A percentile compares a stretch with the other conserved stretches of the same genome.
Conservation (phyloP, 1,140 invertebrate species). For the Lamellibrachia luymesi region DNA sequence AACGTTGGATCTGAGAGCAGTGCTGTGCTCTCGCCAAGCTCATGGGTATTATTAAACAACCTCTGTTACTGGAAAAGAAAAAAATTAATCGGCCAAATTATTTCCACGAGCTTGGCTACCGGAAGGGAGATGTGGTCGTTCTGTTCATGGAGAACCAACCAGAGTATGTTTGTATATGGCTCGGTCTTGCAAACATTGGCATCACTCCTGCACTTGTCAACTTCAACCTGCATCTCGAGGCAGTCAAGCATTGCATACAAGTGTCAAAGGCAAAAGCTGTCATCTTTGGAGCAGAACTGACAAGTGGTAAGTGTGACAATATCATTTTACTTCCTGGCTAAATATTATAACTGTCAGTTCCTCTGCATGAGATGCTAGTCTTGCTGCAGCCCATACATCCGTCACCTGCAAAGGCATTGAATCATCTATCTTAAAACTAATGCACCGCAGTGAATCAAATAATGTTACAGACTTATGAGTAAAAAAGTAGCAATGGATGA, state of each 20-base stretch:
- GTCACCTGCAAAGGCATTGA: neutral
- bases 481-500: neutral
- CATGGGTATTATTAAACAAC: no score
- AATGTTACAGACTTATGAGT: neutral
- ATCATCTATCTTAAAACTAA: neutral
- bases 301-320: neutral
- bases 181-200: constrained; percentile 83
- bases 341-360: neutral
- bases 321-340: neutral
- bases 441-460: neutral
- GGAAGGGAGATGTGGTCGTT: constrained; percentile 70
- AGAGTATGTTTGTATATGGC: constrained; percentile 84
- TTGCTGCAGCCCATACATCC: no score
- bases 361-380: no score
- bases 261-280: constrained; percentile 79
- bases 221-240: constrained; percentile 73
- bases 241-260: constrained; percentile 78
- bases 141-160: constrained; percentile 80
- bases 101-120: constrained; percentile 46
- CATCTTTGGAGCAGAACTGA: constrained; percentile 66
- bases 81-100: constrained; percentile 61
- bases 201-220: constrained; percentile 85
- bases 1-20: no score
- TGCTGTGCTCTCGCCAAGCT: no score
- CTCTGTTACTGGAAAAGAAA: no score